These are phyloP conservation scores for Acrobasis consociella DNA, from an alignment of 2,888 invertebrate genomes.

Conservation along the genomic window DNA sequence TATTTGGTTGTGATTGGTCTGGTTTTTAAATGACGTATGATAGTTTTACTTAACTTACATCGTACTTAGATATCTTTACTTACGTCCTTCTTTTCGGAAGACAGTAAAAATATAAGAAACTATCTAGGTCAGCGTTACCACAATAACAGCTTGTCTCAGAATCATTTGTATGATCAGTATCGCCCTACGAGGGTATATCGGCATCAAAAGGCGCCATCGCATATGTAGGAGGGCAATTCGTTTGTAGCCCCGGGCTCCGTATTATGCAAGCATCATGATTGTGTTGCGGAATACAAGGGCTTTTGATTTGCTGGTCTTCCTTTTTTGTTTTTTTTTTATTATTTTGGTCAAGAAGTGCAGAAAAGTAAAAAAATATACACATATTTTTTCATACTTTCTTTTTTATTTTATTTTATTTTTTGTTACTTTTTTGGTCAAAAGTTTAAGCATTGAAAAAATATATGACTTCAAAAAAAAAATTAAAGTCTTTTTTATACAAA, in stretches of 20 bases:
- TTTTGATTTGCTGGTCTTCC: constrained; percentile 10
- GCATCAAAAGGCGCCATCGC: background rate
- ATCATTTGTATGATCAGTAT: constrained; percentile 2
- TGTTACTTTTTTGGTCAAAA: too few species aligned
- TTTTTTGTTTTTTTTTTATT: background rate
- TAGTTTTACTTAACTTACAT: too few species aligned
- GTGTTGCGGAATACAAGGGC: constrained; percentile 11
- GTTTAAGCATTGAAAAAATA: too few species aligned
- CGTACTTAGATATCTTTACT: background rate
- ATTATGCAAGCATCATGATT: constrained; percentile 16
- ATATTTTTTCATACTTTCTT: too few species aligned
- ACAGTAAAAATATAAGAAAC: too few species aligned
- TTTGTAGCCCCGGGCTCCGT: constrained; percentile 13
- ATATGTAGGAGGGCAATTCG: constrained; percentile 7
- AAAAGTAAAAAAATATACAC: too few species aligned
- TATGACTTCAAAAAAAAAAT: too few species aligned
- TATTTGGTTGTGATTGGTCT: background rate
- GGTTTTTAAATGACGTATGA: background rate
- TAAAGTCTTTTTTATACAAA: too few species aligned
- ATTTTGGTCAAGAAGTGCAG: background rate
- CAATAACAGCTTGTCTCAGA: background rate
- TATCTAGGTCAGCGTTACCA: background rate
- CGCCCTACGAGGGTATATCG: background rate
- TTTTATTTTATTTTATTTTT: too few species aligned
- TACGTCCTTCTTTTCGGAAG: background rate